Evolutionary conservation across 2,113 vertebrate genomes (phyloP).

Genomic region (Erinaceus europaeus): DNA sequence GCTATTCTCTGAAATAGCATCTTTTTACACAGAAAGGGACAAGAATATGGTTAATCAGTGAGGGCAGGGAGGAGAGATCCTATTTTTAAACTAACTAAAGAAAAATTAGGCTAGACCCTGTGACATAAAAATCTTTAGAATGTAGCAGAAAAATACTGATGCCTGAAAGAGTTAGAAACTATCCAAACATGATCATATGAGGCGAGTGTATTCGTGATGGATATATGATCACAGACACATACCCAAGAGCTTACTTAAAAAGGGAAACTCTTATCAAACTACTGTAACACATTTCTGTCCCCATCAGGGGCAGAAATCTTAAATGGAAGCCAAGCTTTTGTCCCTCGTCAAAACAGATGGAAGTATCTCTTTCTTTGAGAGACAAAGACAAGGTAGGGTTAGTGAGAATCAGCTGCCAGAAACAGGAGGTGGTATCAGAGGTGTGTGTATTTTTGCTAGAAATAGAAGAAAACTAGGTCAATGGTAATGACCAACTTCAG

Average conservation of each 20-base stretch:
- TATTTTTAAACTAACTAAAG: slow-evolving; percentile 55
- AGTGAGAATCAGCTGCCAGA: slow-evolving; percentile 26
- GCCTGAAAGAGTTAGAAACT: slow-evolving; percentile 20
- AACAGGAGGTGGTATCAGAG: not conserved
- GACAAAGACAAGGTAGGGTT: not conserved
- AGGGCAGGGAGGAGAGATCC: not conserved
- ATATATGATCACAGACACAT: not conserved
- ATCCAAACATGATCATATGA: not conserved
- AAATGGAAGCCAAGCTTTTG: slow-evolving; percentile 13
- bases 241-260: not conserved
- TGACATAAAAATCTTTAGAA: slow-evolving; percentile 35
- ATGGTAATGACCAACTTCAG: not conserved
- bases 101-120: slow-evolving; percentile 28
- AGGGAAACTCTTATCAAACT: not conserved
- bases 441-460: not conserved
- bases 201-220: not conserved
- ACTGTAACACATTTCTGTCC: not conserved
- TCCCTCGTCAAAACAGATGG: slow-evolving; percentile 25
- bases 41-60: slow-evolving; percentile 28
- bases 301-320: not conserved
- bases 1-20: slow-evolving; percentile 47
- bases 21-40: slow-evolving; percentile 46
- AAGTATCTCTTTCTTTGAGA: slow-evolving; percentile 14
- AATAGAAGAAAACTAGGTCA: not conserved
- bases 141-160: not conserved